Base-by-base conservation (phyloP, 2,888 invertebrate species). In the Coleophora flavipennella region DNA sequence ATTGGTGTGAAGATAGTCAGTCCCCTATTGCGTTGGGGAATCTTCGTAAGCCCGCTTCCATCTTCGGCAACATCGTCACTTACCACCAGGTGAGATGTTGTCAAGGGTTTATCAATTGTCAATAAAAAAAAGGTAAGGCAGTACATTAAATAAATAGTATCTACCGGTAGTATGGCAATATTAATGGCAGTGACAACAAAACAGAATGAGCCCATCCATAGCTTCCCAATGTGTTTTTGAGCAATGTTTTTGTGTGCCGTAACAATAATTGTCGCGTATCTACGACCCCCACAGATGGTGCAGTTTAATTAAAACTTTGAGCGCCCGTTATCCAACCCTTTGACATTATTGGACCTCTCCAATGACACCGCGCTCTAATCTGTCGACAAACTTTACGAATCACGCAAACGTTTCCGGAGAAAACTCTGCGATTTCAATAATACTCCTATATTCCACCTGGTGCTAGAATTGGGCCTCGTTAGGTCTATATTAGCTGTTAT, bases 261-360 rank as follows among this genome's bases (percentile, higher is more conserved):
- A 67, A 69, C 67, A 76, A 72, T 77, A 76, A 76, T 75, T 68
- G 64, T 65, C 66, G 59, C 65, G 68, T 66, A 63, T 62, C 65
- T 64, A 73, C 71, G 68, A 63, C 59, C 46, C 47, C 45, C 50
- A 44, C 81, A 81, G 76, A 79, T 80, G 80, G 68, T 70, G 62
- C 71, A 71, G 65, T 78, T 80, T 80, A 74, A 81, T 81, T 80
- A 79, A 83, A 83, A 81, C 73, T 79, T 80, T 73, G 64, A 65
- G 57, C 67, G 59, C 62, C 67, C 67, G 63, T 66, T 72, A 73
- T 65, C 59, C 62, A 58, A 58, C 70, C 78, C 71, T 72, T 70
- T 67, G 66, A 65, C 59, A 59, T 67, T 78, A 77, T 74, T 70
- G 70, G 66, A 66, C 63, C 64, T 59, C 58, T 57, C 57, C 20